A percentile compares a stretch with the other conserved stretches of the same genome.
Conservation (phyloP, 2,888 invertebrate genomes). For the Drymonia ruficornis region DNA sequence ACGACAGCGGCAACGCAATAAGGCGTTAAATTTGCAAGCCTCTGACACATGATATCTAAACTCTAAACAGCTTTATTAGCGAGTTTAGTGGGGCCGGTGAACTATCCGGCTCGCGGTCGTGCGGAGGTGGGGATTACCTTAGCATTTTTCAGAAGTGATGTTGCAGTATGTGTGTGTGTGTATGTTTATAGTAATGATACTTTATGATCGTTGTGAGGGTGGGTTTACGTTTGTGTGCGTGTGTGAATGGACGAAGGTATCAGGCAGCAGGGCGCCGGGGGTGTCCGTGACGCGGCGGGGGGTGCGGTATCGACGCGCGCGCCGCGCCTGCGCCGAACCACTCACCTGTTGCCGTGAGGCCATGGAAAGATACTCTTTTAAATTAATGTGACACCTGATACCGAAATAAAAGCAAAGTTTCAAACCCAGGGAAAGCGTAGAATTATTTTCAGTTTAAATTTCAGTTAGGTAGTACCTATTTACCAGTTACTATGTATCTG, state of each 20-base stretch:
- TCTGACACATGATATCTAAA: conserved; percentile 27
- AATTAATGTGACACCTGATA: conserved; percentile 80
- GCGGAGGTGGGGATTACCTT: conserved; percentile 23
- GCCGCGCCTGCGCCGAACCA: conserved; percentile 74
- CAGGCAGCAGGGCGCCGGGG: conserved; percentile 44
- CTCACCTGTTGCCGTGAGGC: conserved; percentile 82
- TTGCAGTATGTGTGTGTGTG: conserved; percentile 32
- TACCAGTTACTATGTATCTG: too few relatives aligned
- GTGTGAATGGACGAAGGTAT: conserved; percentile 74
- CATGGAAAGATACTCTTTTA: conserved; percentile 81
- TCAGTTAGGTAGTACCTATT: too few relatives aligned
- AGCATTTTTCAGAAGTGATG: conserved; percentile 28
- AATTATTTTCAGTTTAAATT: too few relatives aligned
- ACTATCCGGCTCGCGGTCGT: conserved; percentile 21
- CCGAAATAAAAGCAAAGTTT: conserved; percentile 72
- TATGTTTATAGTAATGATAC: conserved; percentile 26
- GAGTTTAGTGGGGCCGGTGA: conserved; percentile 25
- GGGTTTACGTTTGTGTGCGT: conserved; percentile 69
- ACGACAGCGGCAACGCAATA: conserved; percentile 24
- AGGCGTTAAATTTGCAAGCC: conserved; percentile 26
- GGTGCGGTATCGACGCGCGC: conserved; percentile 76
- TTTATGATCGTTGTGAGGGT: conserved; percentile 32
- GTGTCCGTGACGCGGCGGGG: conserved; percentile 46
- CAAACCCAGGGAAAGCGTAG: conserved; percentile 36
- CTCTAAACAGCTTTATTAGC: conserved; percentile 24